These are phyloP conservation scores for Sorex araneus DNA, from an alignment of 2,113 vertebrate species.

Conservation along the genomic window DNA sequence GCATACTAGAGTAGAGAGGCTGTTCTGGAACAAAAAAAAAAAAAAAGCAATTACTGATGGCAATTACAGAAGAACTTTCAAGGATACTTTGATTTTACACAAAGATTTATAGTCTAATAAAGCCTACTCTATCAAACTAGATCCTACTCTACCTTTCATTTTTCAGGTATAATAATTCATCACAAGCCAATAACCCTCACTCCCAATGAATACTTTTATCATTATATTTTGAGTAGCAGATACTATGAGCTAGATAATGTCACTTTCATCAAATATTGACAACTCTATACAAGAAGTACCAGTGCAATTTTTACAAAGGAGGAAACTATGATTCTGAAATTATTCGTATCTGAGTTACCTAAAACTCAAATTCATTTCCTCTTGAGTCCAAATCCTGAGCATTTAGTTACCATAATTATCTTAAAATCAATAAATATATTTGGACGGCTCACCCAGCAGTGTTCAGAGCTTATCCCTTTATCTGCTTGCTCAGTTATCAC, in stretches of 20 bases:
- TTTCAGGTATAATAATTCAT: not conserved
- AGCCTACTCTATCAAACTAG: not conserved
- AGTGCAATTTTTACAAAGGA: no score
- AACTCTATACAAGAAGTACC: no score
- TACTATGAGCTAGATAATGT: not conserved
- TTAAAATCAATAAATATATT: not conserved
- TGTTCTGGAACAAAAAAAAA: not conserved
- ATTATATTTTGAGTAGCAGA: not conserved
- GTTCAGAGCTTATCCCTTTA: no score
- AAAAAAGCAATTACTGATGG: not conserved
- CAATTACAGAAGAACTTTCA: not conserved
- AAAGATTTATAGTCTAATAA: not conserved
- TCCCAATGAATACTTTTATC: not conserved
- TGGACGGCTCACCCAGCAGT: no score
- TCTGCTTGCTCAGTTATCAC: no score
- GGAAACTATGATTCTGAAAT: not conserved
- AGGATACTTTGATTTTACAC: not conserved
- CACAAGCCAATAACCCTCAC: not conserved
- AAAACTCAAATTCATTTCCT: not conserved
- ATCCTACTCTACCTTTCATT: not conserved
- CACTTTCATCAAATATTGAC: not conserved
- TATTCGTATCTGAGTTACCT: not conserved
- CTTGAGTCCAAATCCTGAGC: not conserved
- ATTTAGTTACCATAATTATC: not conserved
- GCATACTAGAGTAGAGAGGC: not conserved